Percentiles rank a stretch among this genome's conserved stretches.
Evolutionary conservation across 37 sponge, comb jelly and placozoan species (phyloP).

Genomic region (Chondrilla cf. caribensis): DNA sequence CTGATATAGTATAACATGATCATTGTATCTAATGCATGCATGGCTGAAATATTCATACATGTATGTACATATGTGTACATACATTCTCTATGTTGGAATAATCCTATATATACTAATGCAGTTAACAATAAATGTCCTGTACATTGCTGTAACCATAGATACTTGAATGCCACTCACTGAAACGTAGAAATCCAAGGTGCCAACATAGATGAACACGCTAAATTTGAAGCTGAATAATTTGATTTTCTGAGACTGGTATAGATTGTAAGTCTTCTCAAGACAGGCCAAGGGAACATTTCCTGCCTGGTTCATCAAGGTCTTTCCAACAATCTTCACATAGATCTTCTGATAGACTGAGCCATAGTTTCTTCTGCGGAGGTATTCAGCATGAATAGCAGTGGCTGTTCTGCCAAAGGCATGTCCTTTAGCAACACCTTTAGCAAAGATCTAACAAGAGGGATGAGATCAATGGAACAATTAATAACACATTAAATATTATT

Average conservation of each 20-base stretch:
- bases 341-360: slow-evolving; percentile 17
- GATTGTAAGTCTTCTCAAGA: slow-evolving; percentile 12
- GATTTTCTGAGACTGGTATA: slow-evolving; percentile 13
- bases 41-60: not conserved
- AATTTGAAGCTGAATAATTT: not conserved
- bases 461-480: no score
- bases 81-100: no score
- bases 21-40: not conserved
- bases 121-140: no score
- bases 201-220: slow-evolving; percentile 29
- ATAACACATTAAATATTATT: no score
- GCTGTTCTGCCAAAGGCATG: slow-evolving; percentile 42
- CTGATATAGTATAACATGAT: not conserved
- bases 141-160: no score
- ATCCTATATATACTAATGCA: no score
- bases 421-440: slow-evolving; percentile 39
- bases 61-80: not conserved
- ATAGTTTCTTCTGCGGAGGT: slow-evolving; percentile 2
- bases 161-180: no score
- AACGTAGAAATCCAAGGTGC: slow-evolving; percentile 23
- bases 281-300: slow-evolving; percentile 15
- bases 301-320: slow-evolving; percentile 24
- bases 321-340: slow-evolving; percentile 46
- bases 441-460: slow-evolving; percentile 32
- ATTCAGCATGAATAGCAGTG: slow-evolving; percentile 26